Base-by-base conservation (phyloP, 2,113 vertebrate species). In the Cheirogaleus medius region DNA sequence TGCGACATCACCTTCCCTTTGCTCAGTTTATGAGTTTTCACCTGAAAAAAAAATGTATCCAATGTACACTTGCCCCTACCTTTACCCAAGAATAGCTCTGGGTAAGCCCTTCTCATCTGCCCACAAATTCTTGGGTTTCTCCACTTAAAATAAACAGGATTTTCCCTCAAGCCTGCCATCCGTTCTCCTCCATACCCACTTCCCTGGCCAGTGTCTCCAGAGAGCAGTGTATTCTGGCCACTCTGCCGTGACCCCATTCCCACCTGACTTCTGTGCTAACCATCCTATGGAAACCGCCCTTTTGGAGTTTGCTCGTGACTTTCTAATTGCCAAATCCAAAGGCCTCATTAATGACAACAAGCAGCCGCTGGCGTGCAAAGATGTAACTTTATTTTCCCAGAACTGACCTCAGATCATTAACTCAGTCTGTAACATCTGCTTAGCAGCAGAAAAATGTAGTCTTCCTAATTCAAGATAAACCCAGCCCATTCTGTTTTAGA, bases 311-410 rank as follows among this genome's bases (percentile, higher is more conserved):
- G 52, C 27, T 42, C 29, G 32, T 39, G 71, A 74, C 7, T 37
- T 89, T 60, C 37, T 52, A 25, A 1, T 8, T 54, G 37, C 25
- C 60, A 63, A 29, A 37, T 27, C 42, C 56, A 25, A 74, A 91
- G 29, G 37, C 71, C 56, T 83, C 27, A 8, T 84, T 56, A 60
- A 13, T 52, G 58, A 52, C 60, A 82, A 37, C 17, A 13, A 27
- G 44, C 21, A 66, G 76, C 8, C 14, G 11, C 52, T 90, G 63
- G 47, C 58, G 29, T 82, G 85, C 56, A 32, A 78, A 7, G 17
- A 63, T n/a, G 34, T 56, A 32, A 52, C 76, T 86, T 39, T 83
- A 42, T 94, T 94, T 92, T 82, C 94, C 63, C 68, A 63, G 74
- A 80, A 25, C 54, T 73, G 71, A 88, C 58, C 37, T 86, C 74